Conservation (phyloP, 2,888 invertebrate species). For the Apodemia zela region DNA sequence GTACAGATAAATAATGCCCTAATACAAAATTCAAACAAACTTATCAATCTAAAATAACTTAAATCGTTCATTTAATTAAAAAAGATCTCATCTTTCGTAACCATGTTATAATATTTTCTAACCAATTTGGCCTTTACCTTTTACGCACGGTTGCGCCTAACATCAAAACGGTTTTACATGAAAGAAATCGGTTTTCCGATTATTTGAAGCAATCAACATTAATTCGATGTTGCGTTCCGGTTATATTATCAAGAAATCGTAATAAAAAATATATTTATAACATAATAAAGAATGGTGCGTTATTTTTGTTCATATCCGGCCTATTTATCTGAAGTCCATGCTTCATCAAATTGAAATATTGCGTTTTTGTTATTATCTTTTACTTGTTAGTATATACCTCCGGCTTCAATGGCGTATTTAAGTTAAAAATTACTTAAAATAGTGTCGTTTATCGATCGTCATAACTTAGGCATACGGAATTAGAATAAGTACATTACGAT, state of each 20-base stretch:
- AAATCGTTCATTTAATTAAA: background rate
- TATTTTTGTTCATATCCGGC: constrained; percentile 9
- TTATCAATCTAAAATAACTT: constrained; percentile 4
- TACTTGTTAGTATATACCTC: background rate
- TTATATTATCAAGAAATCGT: constrained; percentile 9
- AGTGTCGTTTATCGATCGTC: no score
- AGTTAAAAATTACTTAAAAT: no score
- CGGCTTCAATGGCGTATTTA: no score
- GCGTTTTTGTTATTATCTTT: background rate
- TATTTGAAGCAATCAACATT: constrained; percentile 48
- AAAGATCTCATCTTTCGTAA: constrained; percentile 6
- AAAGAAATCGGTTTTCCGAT: constrained; percentile 59
- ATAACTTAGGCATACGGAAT: no score
- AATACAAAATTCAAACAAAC: constrained; percentile 14
- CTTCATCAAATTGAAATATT: background rate
- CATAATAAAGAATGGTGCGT: background rate
- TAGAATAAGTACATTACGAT: no score
- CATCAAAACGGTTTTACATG: constrained; percentile 47
- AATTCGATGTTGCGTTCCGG: constrained; percentile 32
- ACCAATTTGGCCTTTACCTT: constrained; percentile 49
- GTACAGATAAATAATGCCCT: no score
- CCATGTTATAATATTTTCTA: constrained; percentile 34
- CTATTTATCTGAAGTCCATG: background rate
- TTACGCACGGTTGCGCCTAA: constrained; percentile 43
- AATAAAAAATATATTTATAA: constrained; percentile 10